Evolutionary conservation across 1,140 invertebrate species (phyloP), one percentile per base, ranked within the genome.

Genomic region (Bombus superbus): DNA sequence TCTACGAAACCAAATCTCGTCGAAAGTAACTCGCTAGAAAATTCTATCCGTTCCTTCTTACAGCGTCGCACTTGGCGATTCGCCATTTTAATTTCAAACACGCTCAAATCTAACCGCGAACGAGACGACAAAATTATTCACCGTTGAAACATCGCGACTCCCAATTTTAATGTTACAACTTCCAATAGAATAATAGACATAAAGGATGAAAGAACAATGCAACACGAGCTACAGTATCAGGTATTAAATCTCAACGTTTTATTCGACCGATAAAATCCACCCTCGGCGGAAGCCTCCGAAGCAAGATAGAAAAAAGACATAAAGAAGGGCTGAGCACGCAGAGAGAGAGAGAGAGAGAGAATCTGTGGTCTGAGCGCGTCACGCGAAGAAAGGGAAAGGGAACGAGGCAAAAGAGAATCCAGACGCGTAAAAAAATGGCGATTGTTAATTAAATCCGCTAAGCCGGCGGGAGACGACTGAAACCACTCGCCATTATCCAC

Each of bases 381-480:
- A 53, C 57, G 22, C 5, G 35, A 38, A 22, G 62, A 25, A 32
- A 13, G 69, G n/a, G 38, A 59, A 64, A 71, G 35, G 18, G 66
- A 40, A 69, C n/a, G n/a, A 57, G 40, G 42, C 25, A 25, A 77
- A 47, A 32, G 79, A n/a, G 44, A 75, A 82, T 82, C 83, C 87
- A 92, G 89, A 91, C 91, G 88, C 83, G 88, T 91, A 93, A 93
- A 93, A 68, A 93, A 93, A 92, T 92, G 78, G 81, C 88, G 86
- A 92, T 93, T 93, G 92, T 93, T 93, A 94, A 94, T 94, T 93
- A 93, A 93, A 92, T 92, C 88, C 83, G 81, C 71, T 90, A 88
- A 92, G 91, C 90, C 89, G 84, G 11, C 62, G 81, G 71, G 66
- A 81, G 42, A 74, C 74, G 73, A 73, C 75, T 62, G 83, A 86